A percentile compares a stretch with the other conserved stretches of the same genome.
Conservation (phyloP, 2,888 invertebrate genomes). For the Tenthredo distinguenda region DNA sequence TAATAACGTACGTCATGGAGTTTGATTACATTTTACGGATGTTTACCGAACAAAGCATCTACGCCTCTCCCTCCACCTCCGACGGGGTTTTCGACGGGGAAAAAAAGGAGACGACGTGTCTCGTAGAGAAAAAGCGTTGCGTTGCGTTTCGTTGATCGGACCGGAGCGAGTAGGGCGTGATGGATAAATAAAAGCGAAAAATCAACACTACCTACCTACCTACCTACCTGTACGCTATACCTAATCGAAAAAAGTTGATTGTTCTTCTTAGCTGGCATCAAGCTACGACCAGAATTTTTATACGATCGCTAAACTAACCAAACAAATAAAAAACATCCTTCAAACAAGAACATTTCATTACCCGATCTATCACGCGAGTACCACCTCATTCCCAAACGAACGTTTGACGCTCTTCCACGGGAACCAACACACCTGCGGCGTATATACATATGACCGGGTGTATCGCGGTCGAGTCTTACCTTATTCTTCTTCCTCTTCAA, state of each 20-base stretch:
- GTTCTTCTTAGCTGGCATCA: slow-evolving; percentile 30
- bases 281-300: neutral
- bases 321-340: neutral
- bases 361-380: neutral
- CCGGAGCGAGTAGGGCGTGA: slow-evolving; percentile 25
- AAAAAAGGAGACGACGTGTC: neutral
- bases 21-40: slow-evolving; percentile 54
- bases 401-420: neutral
- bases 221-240: neutral
- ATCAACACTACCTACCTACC: slow-evolving; percentile 34
- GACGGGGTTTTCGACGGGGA: neutral
- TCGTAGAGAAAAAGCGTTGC: slow-evolving; percentile 6
- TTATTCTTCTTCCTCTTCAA: neutral
- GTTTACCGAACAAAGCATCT: slow-evolving; percentile 38
- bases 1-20: slow-evolving; percentile 52
- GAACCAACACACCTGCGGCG: neutral
- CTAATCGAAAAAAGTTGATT: slow-evolving; percentile 39
- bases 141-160: slow-evolving; percentile 14
- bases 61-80: neutral
- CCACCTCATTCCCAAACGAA: neutral
- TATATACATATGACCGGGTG: neutral
- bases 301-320: neutral
- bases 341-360: neutral
- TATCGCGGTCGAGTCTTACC: neutral
- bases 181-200: slow-evolving; percentile 45